Percentiles rank a stretch among this genome's conserved stretches.
These are phyloP conservation scores for Thamnophis sirtalis DNA, from an alignment of 2,113 vertebrate species.

Conservation along the genomic window DNA sequence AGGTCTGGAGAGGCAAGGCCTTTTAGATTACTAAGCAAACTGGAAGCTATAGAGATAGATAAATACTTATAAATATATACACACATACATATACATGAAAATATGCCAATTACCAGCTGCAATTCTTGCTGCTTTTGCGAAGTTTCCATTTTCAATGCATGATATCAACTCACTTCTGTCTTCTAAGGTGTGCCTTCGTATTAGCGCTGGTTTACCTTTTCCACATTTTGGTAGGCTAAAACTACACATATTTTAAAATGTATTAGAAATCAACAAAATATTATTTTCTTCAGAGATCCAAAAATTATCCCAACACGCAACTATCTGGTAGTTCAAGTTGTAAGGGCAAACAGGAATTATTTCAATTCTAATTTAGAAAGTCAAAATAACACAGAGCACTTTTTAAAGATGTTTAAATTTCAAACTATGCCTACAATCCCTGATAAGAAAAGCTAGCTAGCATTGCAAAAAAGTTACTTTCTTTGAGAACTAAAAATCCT, in stretches of 20 bases:
- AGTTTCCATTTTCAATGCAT: constrained; percentile 94
- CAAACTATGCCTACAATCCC: background rate
- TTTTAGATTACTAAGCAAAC: constrained; percentile 10
- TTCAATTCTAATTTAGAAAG: background rate
- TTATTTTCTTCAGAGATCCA: background rate
- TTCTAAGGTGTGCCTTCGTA: constrained; percentile 90
- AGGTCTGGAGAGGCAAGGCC: background rate
- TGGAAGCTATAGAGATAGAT: background rate
- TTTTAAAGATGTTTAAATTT: background rate
- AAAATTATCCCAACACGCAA: background rate
- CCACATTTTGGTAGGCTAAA: constrained; percentile 88
- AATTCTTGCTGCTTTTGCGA: constrained; percentile 91
- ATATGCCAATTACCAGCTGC: constrained; percentile 80
- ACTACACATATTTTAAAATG: constrained; percentile 46
- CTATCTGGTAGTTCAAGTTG: background rate
- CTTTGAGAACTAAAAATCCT: background rate
- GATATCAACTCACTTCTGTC: constrained; percentile 92
- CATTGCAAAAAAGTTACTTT: background rate
- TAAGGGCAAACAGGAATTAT: background rate
- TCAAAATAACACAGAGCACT: background rate
- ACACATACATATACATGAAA: background rate
- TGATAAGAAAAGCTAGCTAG: background rate
- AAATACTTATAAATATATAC: background rate
- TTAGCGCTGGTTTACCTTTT: constrained; percentile 91
- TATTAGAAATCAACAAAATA: background rate